Evolutionary conservation across 1,140 invertebrate genomes (phyloP), one percentile per base, ranked within the genome.

Genomic region (Cydia fagiglandana): DNA sequence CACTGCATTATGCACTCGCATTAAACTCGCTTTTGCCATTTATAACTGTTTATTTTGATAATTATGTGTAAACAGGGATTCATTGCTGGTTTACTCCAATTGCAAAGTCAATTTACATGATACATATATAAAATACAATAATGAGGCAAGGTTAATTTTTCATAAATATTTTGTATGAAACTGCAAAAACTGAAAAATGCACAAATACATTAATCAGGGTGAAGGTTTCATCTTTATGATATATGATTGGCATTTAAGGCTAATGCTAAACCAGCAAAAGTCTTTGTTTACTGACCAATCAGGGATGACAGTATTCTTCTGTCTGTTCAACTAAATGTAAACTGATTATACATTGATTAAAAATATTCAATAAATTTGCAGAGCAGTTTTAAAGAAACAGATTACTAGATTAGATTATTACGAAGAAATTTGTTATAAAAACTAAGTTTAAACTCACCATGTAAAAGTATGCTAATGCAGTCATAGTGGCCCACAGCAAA

Each of bases 391-490:
- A 41, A 41, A 47, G 45, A 13, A 47, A 13, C 7, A 15, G 45
- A 15, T 13, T 47, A 47, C 45, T 15, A 9, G 38, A 41, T 10
- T 41, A 41, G 7, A 34, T 34, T 10, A 47, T 12, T 12, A 53
- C 5, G 17, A 53, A 53, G 5, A 6, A 53, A 10, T n/a, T 53
- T 47, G 12, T 15, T 47, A 15, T n/a, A 53, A 53, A 17, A 17
- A 53, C 17, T n/a, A 53, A 4, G 3, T 53, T 13, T 6, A n/a
- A 50, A 86, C 92, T 93, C 85, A 97, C 98, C 98, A 99, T 99
- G 93, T 99, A 99, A 93, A 99, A 99, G 90, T 99, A 99, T 17
- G 98, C 98, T 13, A 99, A 90, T 0, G 98, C 96, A 38, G 98
- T 96, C 85, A 98, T 94, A 2, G 97, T 96, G 0, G 97, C 95